These are phyloP conservation scores for Ophion ventricosus DNA, from an alignment of 2,888 invertebrate species.

Conservation along the genomic window DNA sequence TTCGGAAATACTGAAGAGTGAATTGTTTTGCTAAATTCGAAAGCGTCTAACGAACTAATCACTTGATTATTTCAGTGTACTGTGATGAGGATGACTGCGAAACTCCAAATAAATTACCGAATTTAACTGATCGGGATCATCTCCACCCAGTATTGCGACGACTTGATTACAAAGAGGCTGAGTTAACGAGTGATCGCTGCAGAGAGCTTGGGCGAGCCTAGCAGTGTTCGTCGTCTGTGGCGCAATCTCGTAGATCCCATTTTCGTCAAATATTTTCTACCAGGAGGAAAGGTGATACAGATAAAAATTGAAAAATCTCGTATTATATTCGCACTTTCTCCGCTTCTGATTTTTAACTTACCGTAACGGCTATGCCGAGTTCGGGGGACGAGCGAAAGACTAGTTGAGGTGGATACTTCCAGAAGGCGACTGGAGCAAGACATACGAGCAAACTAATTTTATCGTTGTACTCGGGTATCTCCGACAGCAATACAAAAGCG, in stretches of 20 bases:
- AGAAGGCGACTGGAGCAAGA: conserved; percentile 59
- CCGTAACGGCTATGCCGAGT: background rate
- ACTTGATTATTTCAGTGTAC: background rate
- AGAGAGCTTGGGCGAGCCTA: conserved; percentile 33
- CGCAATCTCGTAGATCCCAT: conserved; percentile 30
- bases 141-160: conserved; percentile 34
- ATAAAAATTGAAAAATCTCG: background rate
- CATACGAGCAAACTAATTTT: conserved; percentile 86
- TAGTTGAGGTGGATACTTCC: conserved; percentile 27
- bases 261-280: conserved; percentile 35
- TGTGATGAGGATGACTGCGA: background rate
- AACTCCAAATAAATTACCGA: conserved; percentile 27
- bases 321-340: background rate
- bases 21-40: background rate
- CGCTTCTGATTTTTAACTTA: background rate
- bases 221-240: conserved; percentile 46
- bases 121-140: conserved; percentile 59
- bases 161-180: conserved; percentile 45
- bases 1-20: background rate
- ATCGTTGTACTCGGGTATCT: conserved; percentile 86
- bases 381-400: background rate
- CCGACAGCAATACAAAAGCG: conserved; percentile 87
- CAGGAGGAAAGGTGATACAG: background rate
- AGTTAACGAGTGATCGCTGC: conserved; percentile 47
- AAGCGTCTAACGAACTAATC: background rate